Conservation (phyloP, 2,888 invertebrate genomes). For the Bellardia pandia region DNA sequence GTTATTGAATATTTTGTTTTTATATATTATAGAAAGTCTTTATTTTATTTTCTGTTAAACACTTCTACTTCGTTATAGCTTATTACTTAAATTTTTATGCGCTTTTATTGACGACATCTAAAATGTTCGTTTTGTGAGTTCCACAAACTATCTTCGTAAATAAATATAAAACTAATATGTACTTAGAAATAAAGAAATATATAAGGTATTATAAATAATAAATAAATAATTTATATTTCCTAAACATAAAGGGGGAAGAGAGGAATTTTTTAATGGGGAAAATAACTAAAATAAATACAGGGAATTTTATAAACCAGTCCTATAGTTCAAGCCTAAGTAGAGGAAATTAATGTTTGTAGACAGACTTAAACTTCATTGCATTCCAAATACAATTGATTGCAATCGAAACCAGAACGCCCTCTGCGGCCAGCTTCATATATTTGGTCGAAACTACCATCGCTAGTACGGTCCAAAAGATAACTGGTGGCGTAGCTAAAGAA, state of each 20-base stretch:
- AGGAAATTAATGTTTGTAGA: conserved; percentile 7
- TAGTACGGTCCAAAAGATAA: conserved; percentile 91
- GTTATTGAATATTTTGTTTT: not conserved
- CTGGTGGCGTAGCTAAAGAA: conserved; percentile 92
- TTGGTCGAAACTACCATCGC: conserved; percentile 90
- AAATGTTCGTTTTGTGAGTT: conserved; percentile 19
- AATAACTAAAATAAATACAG: conserved; percentile 64
- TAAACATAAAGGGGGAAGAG: conserved; percentile 8
- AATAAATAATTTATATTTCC: conserved; percentile 61
- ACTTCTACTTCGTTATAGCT: conserved; percentile 29
- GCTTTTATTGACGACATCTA: conserved; percentile 13
- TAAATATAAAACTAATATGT: conserved; percentile 47
- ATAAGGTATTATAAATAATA: conserved; percentile 44
- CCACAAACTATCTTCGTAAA: conserved; percentile 39
- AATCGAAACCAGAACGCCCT: conserved; percentile 93
- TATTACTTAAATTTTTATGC: conserved; percentile 29
- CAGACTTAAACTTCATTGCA: conserved; percentile 92
- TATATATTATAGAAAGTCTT: conserved; percentile 12
- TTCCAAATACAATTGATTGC: conserved; percentile 92
- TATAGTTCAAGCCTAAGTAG: conserved; percentile 46
- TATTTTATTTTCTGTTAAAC: conserved; percentile 35
- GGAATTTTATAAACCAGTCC: conserved; percentile 60
- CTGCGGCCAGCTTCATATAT: conserved; percentile 94
- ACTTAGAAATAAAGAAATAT: conserved; percentile 52
- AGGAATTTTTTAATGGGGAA: conserved; percentile 24